These are phyloP conservation scores for Varanus komodoensis DNA, from an alignment of 2,113 vertebrate species.

Conservation along the genomic window DNA sequence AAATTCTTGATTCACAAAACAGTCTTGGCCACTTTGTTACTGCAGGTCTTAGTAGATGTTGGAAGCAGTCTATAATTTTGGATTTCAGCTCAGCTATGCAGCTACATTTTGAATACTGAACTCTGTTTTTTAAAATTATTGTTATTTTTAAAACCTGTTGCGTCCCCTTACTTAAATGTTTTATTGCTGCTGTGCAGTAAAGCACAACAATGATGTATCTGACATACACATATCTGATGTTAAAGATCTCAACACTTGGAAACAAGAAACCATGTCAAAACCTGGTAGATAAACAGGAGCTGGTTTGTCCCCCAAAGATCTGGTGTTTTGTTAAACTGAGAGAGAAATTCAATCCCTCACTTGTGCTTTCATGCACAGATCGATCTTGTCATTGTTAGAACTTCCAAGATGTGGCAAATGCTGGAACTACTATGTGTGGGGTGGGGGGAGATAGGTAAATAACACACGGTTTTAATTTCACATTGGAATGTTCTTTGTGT, in stretches of 20 bases:
- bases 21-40: background rate
- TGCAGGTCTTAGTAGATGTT: background rate
- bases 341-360: background rate
- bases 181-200: background rate
- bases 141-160: background rate
- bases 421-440: background rate
- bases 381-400: background rate
- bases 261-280: background rate
- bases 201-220: background rate
- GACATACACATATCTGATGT: background rate
- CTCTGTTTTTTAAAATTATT: background rate
- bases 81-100: background rate
- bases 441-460: background rate
- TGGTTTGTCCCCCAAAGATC: background rate
- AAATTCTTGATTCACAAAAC: background rate
- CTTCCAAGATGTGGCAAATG: background rate
- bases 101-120: background rate
- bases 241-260: background rate
- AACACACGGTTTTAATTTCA: slow-evolving; percentile 63
- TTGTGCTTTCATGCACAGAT: background rate
- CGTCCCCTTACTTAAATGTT: background rate
- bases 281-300: background rate
- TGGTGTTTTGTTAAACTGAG: background rate
- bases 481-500: slow-evolving; percentile 25
- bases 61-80: background rate